phyloP scores from a whole-genome alignment of 2,797 vertebrate species.

The Artibeus jamaicensis region DNA sequence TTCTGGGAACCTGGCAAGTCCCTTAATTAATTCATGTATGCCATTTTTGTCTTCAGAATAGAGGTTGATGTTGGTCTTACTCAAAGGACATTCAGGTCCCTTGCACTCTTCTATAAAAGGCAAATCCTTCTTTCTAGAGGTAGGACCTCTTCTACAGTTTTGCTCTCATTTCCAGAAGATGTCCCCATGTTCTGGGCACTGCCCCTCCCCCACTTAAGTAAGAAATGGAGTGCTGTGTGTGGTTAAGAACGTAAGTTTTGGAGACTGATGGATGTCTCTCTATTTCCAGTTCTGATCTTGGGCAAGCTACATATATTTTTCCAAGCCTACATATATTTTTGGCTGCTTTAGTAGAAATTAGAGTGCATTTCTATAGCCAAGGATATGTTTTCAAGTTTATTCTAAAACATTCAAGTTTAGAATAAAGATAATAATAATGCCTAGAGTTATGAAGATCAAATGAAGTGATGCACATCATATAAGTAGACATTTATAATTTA shows the following conservation, averaged over 20 bases:
- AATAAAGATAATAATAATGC: background rate
- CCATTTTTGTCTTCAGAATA: constrained; percentile 19
- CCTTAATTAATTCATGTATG: background rate
- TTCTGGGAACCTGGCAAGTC: background rate
- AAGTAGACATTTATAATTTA: background rate
- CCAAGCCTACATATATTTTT: background rate
- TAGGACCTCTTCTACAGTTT: background rate
- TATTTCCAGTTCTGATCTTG: background rate
- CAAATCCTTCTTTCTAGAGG: too few species aligned
- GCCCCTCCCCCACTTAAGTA: background rate
- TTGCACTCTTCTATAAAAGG: background rate
- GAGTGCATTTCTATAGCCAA: background rate
- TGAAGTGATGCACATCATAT: background rate
- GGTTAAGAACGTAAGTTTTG: background rate
- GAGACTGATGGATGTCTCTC: background rate
- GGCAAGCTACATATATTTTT: background rate
- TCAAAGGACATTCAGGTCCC: background rate
- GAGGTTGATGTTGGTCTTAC: background rate
- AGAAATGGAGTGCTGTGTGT: background rate
- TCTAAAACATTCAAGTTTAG: background rate
- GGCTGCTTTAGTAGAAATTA: background rate
- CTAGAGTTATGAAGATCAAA: background rate
- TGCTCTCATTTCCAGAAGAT: background rate
- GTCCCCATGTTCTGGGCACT: background rate
- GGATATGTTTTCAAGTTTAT: background rate